Percentiles rank a stretch among this genome's conserved stretches.
These are phyloP conservation scores for Semicossyphus pulcher DNA, from an alignment of 2,113 vertebrate species.

Conservation along the genomic window DNA sequence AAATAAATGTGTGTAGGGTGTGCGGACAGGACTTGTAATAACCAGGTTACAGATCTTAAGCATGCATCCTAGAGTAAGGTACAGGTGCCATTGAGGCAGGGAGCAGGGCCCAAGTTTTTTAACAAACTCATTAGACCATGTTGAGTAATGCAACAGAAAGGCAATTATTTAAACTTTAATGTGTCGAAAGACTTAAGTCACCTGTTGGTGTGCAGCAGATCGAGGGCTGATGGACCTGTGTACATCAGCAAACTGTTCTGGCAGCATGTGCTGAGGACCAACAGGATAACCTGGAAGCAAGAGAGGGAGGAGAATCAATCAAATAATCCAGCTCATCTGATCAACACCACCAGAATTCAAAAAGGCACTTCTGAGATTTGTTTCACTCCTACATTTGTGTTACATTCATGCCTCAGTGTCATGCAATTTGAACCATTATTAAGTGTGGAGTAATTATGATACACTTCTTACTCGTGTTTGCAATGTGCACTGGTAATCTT, in stretches of 20 bases:
- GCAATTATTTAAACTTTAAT: neutral
- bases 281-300: constrained; percentile 85
- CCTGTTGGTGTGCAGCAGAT: constrained; percentile 78
- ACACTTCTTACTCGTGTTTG: no score
- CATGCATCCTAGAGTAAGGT: neutral
- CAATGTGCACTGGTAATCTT: no score
- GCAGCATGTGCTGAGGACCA: constrained; percentile 86
- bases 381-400: neutral
- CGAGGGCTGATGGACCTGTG: constrained; percentile 90
- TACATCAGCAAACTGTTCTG: constrained; percentile 90
- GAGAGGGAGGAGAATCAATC: neutral
- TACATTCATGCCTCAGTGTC: no score
- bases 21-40: neutral
- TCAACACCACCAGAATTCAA: neutral
- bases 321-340: neutral
- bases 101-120: no score
- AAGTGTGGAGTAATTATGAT: no score
- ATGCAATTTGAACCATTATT: no score
- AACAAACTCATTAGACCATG: no score
- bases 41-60: neutral
- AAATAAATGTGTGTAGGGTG: no score
- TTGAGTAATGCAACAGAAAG: neutral
- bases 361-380: neutral
- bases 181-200: constrained; percentile 16
- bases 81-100: no score